Evolutionary conservation across 2,888 invertebrate species (phyloP).

Genomic region (Pandemis cinnamomeana): DNA sequence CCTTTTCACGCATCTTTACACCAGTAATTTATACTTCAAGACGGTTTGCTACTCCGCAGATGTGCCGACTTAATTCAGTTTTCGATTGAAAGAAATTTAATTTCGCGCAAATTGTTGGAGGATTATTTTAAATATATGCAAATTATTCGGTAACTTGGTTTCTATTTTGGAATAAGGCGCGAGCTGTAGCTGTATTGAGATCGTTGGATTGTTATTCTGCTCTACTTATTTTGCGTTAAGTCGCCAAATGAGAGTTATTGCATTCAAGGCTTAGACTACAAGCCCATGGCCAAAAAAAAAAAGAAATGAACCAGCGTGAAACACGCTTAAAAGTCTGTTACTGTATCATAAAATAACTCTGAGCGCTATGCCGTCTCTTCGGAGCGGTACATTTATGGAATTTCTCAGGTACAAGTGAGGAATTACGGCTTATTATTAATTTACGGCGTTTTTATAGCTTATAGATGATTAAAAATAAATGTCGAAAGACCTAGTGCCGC

Average conservation of each 20-base stretch:
- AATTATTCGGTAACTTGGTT: conserved; percentile 36
- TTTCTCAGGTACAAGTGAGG: too few species aligned
- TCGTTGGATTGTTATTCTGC: conserved; percentile 8
- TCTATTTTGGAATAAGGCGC: conserved; percentile 17
- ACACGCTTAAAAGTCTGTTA: too few species aligned
- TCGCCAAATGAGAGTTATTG: neutral
- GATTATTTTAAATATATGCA: conserved; percentile 36
- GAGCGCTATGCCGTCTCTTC: too few species aligned
- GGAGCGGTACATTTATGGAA: too few species aligned
- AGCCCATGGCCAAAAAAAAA: too few species aligned
- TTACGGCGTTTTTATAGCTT: too few species aligned
- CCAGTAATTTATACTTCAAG: neutral
- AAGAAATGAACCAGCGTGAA: too few species aligned
- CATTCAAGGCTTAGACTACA: too few species aligned
- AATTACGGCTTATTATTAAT: too few species aligned
- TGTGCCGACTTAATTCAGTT: conserved; percentile 34
- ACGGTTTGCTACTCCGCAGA: neutral
- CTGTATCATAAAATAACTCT: too few species aligned
- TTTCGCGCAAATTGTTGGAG: conserved; percentile 37
- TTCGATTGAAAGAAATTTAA: conserved; percentile 37
- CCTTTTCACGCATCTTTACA: neutral
- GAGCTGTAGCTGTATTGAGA: conserved; percentile 8
- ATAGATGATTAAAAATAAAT: too few species aligned
- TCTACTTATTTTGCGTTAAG: neutral
- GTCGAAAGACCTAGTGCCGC: too few species aligned